These are phyloP conservation scores for Puntigrus tetrazona DNA, from an alignment of 2,113 vertebrate genomes.

Conservation along the genomic window DNA sequence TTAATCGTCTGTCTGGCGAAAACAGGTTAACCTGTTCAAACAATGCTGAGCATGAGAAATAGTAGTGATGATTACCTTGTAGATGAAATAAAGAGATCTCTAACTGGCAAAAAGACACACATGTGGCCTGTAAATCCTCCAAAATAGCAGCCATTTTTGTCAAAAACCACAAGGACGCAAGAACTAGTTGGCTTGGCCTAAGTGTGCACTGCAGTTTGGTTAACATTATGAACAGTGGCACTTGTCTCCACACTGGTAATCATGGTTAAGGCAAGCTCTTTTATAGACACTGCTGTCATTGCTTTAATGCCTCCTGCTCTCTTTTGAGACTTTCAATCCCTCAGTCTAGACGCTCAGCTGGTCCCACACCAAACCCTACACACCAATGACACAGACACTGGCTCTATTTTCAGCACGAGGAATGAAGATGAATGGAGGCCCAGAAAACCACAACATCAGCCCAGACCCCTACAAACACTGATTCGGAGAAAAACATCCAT, in stretches of 20 bases:
- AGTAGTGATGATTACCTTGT: not conserved
- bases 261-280: conserved; percentile 25
- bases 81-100: not conserved
- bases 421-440: conserved; percentile 46
- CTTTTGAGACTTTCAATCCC: conserved; percentile 47
- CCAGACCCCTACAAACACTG: conserved; percentile 1
- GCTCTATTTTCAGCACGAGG: conserved; percentile 1
- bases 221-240: conserved; percentile 22
- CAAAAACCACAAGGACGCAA: conserved; percentile 12
- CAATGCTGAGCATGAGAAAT: not conserved
- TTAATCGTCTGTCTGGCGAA: not conserved
- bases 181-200: conserved; percentile 3
- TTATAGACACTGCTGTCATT: conserved; percentile 47
- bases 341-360: conserved; percentile 50
- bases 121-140: not conserved
- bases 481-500: conserved; percentile 10
- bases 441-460: conserved; percentile 30
- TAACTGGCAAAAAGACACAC: not conserved
- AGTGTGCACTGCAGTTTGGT: conserved; percentile 21
- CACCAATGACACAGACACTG: conserved; percentile 26
- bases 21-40: not conserved
- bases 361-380: conserved; percentile 40
- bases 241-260: conserved; percentile 34
- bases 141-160: conserved; percentile 4
- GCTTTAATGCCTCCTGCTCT: conserved; percentile 38